A percentile compares a stretch with the other conserved stretches of the same genome.
phyloP scores from a whole-genome alignment of 2,888 invertebrate genomes.

The Mimas tiliae region DNA sequence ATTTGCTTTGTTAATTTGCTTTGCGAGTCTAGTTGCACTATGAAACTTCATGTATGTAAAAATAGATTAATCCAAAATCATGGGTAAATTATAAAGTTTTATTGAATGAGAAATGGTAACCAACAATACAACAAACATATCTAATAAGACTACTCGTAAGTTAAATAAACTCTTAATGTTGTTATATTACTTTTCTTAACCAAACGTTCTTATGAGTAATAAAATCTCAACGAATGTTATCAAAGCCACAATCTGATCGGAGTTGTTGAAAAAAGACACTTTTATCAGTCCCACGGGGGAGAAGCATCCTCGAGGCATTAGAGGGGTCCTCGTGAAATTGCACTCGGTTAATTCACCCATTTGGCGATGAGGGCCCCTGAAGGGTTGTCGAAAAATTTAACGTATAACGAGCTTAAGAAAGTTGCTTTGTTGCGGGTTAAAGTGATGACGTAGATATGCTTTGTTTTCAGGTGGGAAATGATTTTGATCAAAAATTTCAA shows the following conservation, averaged over 20 bases:
- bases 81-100: background rate
- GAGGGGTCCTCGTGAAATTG: slow-evolving; percentile 16
- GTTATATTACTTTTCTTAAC: too few relatives aligned
- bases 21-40: too few relatives aligned
- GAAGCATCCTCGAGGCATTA: slow-evolving; percentile 15
- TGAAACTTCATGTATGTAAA: too few relatives aligned
- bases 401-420: slow-evolving; percentile 14
- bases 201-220: too few relatives aligned
- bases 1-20: too few relatives aligned
- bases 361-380: slow-evolving; percentile 17
- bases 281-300: slow-evolving; percentile 18
- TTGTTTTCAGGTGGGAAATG: background rate
- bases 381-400: slow-evolving; percentile 18
- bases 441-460: background rate
- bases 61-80: too few relatives aligned
- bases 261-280: slow-evolving; percentile 20
- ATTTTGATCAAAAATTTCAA: too few relatives aligned
- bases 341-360: slow-evolving; percentile 23
- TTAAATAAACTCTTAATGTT: too few relatives aligned
- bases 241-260: slow-evolving; percentile 23
- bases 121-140: background rate
- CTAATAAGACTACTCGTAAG: background rate
- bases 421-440: background rate
- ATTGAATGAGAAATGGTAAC: background rate
- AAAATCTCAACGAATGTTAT: too few relatives aligned